Percentiles rank a stretch among this genome's conserved stretches.
Conservation (phyloP, 2,888 invertebrate genomes). For the Drosophila putrida region DNA sequence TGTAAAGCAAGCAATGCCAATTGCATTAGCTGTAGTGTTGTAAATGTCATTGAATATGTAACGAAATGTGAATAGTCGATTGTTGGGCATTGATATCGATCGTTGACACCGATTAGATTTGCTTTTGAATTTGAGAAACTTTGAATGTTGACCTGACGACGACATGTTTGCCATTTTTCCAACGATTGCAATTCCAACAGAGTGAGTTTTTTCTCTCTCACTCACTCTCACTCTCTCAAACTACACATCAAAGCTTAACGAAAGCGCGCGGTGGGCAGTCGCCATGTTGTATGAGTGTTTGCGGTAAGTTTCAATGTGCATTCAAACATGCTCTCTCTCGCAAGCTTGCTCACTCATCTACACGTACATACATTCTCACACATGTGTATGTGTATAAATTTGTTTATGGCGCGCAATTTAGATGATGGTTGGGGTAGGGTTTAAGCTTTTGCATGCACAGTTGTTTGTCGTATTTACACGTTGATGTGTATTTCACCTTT, state of each 20-base stretch:
- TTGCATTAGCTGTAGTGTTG: conserved; percentile 36
- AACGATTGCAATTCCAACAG: conserved; percentile 20
- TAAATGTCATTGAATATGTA: conserved; percentile 26
- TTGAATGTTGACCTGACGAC: conserved; percentile 33
- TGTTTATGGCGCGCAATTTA: conserved; percentile 75
- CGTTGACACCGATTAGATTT: conserved; percentile 27
- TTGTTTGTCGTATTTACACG: conserved; percentile 26
- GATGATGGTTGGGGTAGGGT: conserved; percentile 67
- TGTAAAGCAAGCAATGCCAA: conserved; percentile 14
- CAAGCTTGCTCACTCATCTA: conserved; percentile 17
- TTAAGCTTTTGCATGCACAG: conserved; percentile 35
- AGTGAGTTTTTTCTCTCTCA: conserved; percentile 19
- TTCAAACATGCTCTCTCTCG: conserved; percentile 53
- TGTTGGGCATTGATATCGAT: conserved; percentile 49
- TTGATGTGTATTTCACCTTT: conserved; percentile 16
- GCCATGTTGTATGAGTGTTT: conserved; percentile 23
- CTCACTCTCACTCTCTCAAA: conserved; percentile 22
- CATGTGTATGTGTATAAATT: conserved; percentile 38
- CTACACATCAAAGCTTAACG: conserved; percentile 38
- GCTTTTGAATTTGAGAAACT: conserved; percentile 35
- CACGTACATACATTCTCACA: conserved; percentile 5
- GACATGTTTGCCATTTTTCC: conserved; percentile 20
- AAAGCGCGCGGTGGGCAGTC: conserved; percentile 41
- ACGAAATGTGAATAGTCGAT: conserved; percentile 28
- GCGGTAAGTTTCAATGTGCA: conserved; percentile 52